phyloP scores from a whole-genome alignment of 2,888 invertebrate genomes.

The Malachius bipustulatus region DNA sequence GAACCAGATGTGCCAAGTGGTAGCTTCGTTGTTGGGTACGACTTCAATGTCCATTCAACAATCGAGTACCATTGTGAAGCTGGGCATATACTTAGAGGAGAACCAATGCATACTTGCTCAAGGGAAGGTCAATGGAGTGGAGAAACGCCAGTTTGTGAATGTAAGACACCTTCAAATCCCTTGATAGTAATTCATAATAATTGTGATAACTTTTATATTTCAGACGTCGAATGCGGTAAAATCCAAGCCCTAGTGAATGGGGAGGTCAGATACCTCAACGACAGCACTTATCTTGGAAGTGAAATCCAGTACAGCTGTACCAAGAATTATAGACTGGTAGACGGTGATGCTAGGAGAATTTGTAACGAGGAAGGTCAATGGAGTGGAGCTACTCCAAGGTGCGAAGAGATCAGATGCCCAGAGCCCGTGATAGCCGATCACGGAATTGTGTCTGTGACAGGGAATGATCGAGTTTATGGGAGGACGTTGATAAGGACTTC shows the following conservation, averaged over 20 bases:
- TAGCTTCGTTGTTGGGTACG: conserved; percentile 79
- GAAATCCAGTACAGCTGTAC: conserved; percentile 69
- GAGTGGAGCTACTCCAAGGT: conserved; percentile 75
- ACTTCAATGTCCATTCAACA: conserved; percentile 76
- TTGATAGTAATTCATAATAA: too few relatives aligned
- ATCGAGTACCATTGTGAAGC: conserved; percentile 82
- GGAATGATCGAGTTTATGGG: conserved; percentile 83
- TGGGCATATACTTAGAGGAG: conserved; percentile 69
- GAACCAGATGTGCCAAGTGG: conserved; percentile 78
- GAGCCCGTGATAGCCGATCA: conserved; percentile 75
- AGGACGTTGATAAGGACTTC: conserved; percentile 67
- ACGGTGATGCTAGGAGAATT: conserved; percentile 57
- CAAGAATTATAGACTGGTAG: conserved; percentile 65
- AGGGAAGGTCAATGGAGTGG: conserved; percentile 76
- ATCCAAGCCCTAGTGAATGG: conserved; percentile 71
- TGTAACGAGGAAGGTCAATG: conserved; percentile 68
- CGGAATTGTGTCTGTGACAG: conserved; percentile 77
- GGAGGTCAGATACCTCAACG: conserved; percentile 60
- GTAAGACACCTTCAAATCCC: conserved; percentile 42
- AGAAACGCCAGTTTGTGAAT: conserved; percentile 70
- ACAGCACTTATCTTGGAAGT: conserved; percentile 70
- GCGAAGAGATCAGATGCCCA: conserved; percentile 83
- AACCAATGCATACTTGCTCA: conserved; percentile 56
- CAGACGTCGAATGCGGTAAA: conserved; percentile 82
- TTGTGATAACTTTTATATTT: conserved; percentile 17